These are phyloP conservation scores for Caloenas nicobarica DNA, from an alignment of 2,113 vertebrate species.

Conservation along the genomic window DNA sequence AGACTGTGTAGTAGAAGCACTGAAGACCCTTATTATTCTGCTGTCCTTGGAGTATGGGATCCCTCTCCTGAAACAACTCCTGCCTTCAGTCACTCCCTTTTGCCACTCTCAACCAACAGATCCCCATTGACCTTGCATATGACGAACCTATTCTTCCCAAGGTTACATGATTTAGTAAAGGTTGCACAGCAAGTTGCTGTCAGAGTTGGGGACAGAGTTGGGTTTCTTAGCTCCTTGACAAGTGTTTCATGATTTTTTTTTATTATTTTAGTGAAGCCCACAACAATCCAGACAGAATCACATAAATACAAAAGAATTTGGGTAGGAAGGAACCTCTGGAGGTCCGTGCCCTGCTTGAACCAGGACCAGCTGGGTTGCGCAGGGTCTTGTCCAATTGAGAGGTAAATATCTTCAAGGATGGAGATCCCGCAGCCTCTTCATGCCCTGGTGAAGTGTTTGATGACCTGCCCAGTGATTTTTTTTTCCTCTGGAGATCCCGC, in stretches of 20 bases:
- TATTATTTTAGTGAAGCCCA: neutral
- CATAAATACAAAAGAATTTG: neutral
- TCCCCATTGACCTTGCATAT: neutral
- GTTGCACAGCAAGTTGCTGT: neutral
- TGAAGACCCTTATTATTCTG: neutral
- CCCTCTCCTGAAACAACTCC: neutral
- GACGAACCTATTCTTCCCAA: neutral
- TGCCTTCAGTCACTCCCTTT: neutral
- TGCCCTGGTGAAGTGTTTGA: neutral
- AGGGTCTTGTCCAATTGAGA: neutral
- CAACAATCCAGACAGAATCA: neutral
- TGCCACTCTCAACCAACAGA: neutral
- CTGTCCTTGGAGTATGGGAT: neutral
- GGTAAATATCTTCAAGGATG: neutral
- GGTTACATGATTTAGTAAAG: neutral
- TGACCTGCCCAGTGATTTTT: neutral
- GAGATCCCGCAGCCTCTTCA: neutral
- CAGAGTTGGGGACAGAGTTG: neutral
- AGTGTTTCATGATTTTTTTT: neutral
- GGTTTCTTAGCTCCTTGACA: neutral
- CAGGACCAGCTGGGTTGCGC: neutral
- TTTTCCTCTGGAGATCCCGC: neutral
- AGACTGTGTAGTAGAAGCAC: neutral
- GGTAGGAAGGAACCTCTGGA: neutral
- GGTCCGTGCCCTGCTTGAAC: neutral